These are phyloP conservation scores for Platygyra sinensis DNA, from an alignment of 64 coral and sea anemone genomes.

Conservation along the genomic window DNA sequence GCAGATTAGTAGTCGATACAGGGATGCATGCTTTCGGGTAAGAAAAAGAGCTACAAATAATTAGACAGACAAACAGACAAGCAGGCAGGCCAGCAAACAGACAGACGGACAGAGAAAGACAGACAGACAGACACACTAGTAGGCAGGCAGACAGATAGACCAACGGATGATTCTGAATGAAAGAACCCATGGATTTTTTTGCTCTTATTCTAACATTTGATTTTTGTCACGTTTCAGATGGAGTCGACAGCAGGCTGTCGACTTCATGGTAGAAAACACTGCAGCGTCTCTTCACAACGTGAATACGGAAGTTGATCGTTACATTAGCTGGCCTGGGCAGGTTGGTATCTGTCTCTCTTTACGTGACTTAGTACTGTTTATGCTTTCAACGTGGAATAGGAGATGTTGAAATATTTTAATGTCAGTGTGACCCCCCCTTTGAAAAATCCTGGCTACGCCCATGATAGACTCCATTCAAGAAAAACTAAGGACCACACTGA, in stretches of 20 bases:
- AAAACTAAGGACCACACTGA: too few relatives aligned
- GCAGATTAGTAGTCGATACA: slow-evolving; percentile 83
- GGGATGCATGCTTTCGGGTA: slow-evolving; percentile 92
- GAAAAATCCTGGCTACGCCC: too few relatives aligned
- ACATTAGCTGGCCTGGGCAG: slow-evolving; percentile 95
- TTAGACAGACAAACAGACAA: background rate
- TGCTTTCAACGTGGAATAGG: too few relatives aligned
- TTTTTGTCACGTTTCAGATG: slow-evolving; percentile 44
- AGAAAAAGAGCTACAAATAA: background rate
- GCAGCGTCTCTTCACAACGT: slow-evolving; percentile 63
- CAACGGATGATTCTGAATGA: background rate
- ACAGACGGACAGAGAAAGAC: background rate
- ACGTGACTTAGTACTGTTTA: background rate
- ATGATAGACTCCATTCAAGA: too few relatives aligned
- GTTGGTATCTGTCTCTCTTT: slow-evolving; percentile 6
- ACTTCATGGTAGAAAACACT: slow-evolving; percentile 78
- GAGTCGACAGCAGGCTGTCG: slow-evolving; percentile 73
- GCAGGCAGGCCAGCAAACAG: background rate
- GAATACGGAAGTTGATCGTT: slow-evolving; percentile 78
- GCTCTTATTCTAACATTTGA: background rate
- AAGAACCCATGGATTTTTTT: background rate
- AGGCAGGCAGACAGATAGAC: too few relatives aligned
- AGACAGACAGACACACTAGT: too few relatives aligned
- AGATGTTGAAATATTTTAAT: too few relatives aligned
- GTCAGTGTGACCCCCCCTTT: too few relatives aligned